Evolutionary conservation across 2,888 invertebrate genomes (phyloP).

Genomic region (Antitype chi): DNA sequence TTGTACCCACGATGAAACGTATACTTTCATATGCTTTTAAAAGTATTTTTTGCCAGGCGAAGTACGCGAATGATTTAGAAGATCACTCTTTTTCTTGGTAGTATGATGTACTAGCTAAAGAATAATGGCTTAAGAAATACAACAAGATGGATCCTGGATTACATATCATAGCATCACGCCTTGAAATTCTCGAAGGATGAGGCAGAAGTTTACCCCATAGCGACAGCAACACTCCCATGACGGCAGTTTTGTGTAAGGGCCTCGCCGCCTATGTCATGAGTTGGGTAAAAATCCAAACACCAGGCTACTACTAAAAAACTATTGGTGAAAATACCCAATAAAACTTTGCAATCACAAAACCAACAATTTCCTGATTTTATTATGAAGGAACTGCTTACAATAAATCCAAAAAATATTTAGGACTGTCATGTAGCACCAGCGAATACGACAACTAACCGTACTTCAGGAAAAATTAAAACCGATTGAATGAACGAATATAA

Average conservation of each 20-base stretch:
- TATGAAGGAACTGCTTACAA: not conserved
- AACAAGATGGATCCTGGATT: not conserved
- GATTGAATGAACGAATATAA: not conserved
- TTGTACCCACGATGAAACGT: constrained; percentile 3
- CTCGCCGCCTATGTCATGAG: not conserved
- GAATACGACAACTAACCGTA: not conserved
- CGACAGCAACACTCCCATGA: too few species aligned
- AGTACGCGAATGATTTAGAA: not conserved
- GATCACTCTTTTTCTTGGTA: not conserved
- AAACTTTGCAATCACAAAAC: not conserved
- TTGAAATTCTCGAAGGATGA: not conserved
- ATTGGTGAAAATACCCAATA: not conserved
- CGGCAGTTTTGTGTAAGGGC: too few species aligned
- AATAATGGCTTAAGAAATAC: not conserved
- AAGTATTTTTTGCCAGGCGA: not conserved
- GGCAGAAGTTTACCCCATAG: not conserved
- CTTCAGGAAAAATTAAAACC: not conserved
- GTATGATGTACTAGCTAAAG: not conserved
- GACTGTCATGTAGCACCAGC: not conserved
- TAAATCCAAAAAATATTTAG: not conserved
- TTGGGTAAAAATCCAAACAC: too few species aligned
- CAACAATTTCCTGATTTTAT: not conserved
- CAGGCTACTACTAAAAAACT: not conserved
- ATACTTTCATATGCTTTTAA: not conserved
- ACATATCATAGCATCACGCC: not conserved